phyloP scores from a whole-genome alignment of 2,888 invertebrate genomes.

The Itoplectis maculator region DNA sequence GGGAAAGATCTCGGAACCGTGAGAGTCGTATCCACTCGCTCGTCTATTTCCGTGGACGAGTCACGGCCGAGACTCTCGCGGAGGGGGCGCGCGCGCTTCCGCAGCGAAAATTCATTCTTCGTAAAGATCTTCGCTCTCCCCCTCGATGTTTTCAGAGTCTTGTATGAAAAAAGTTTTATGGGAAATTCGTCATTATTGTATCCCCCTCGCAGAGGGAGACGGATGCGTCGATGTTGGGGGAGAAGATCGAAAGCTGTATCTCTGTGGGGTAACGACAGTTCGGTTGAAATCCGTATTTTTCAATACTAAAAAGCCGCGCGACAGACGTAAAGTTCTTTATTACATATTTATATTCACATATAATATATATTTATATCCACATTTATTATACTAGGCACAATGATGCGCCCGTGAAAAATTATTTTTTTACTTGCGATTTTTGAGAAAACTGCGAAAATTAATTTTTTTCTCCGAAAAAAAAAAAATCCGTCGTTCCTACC shows the following conservation, averaged over 20 bases:
- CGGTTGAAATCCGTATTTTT: constrained; percentile 41
- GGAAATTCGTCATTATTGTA: constrained; percentile 46
- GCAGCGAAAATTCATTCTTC: constrained; percentile 33
- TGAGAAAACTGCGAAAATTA: too few species aligned
- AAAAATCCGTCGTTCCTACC: too few species aligned
- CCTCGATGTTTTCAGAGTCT: constrained; percentile 5
- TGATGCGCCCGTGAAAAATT: too few species aligned
- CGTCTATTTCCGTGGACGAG: constrained; percentile 49
- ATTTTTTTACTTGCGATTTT: too few species aligned
- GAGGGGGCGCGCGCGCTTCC: not conserved
- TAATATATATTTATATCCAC: too few species aligned
- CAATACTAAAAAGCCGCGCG: constrained; percentile 36
- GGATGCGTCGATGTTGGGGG: too few species aligned
- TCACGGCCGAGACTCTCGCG: too few species aligned
- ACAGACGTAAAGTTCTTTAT: too few species aligned
- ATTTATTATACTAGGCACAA: too few species aligned
- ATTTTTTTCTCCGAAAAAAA: too few species aligned
- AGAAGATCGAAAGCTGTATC: constrained; percentile 11
- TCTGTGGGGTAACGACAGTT: not conserved
- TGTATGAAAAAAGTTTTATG: constrained; percentile 34
- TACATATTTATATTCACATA: too few species aligned
- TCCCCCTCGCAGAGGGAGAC: not conserved
- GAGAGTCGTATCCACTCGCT: constrained; percentile 40
- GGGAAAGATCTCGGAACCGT: constrained; percentile 26
- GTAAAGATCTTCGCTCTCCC: constrained; percentile 52